Evolutionary conservation across 2,797 vertebrate species (phyloP).

Genomic region (Sebastes minor): DNA sequence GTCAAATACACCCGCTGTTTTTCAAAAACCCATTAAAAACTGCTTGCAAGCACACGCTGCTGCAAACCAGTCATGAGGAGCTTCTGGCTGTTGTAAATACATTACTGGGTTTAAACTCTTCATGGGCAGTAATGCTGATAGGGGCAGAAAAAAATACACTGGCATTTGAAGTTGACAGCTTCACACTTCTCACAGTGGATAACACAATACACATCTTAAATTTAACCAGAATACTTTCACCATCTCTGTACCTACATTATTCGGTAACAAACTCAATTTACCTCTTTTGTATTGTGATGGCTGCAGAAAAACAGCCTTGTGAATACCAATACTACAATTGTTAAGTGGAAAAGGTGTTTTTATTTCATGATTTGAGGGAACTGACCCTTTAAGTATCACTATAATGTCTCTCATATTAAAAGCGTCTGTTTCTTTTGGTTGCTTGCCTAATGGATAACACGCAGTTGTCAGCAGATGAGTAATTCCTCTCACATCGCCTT

Average conservation of each 20-base stretch:
- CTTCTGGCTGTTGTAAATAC: constrained; percentile 8
- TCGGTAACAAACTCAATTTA: neutral
- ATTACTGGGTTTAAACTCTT: neutral
- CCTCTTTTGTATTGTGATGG: neutral
- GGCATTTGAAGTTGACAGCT: neutral
- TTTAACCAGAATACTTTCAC: neutral
- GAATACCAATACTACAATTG: neutral
- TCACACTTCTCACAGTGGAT: neutral
- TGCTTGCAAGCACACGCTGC: neutral
- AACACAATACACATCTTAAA: neutral
- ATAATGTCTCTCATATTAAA: neutral
- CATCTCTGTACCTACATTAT: neutral
- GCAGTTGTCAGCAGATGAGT: constrained; percentile 28
- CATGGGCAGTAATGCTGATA: neutral
- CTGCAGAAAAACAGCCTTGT: neutral
- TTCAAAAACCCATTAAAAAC: constrained; percentile 5
- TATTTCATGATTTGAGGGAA: neutral
- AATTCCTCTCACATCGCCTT: constrained; percentile 11
- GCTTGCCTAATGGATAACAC: constrained; percentile 15
- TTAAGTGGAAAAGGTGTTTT: neutral
- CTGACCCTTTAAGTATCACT: neutral
- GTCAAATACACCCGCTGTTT: constrained; percentile 4
- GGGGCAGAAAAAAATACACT: neutral
- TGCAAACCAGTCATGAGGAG: constrained; percentile 3
- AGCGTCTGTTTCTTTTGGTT: neutral